Evolutionary conservation across 2,888 invertebrate species (phyloP), one percentile per base, ranked within the genome.

Genomic region (Eustalomyia histrio): DNA sequence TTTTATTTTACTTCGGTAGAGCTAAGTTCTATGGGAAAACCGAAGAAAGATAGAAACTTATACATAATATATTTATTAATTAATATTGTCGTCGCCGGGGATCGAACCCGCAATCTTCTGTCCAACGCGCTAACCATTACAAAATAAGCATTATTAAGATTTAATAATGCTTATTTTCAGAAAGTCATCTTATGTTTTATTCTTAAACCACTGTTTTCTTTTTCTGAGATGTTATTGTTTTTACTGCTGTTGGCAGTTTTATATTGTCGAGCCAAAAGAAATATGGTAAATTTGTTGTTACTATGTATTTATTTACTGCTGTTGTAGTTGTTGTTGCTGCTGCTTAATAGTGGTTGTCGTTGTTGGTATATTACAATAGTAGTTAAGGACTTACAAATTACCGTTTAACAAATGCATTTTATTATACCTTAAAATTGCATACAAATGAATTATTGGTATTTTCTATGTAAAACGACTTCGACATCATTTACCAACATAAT

Each of bases 321-420:
- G 64, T 10, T 24, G 43, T 57, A 29, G 53, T 50, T 33, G n/a
- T 35, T 64, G 35, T 58, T 61, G 53, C 55, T 57, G 52, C 24
- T 63, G 39, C 16, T 10, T 67, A 35, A 55, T 55, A 24, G 29
- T 43, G 52, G 60, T 29, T 39, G 12, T 53, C 14, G 61, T 43
- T 61, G 43, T 58, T 53, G 50, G 53, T 21, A n/a, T 64, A 64
- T 78, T 69, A n/a, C n/a, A n/a, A n/a, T n/a, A 52, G 68, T 52
- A 53, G 65, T 73, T 71, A 47, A 76, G 69, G 12, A 65, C 69
- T 76, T 58, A 63, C 80, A 76, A 80, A 72, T 76, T 72, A 58
- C 72, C 16, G 50, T 71, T 69, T 69, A 78, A 81, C 80, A 74
- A 76, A 81, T 81, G 80, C 80, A 78, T 81, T 81, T 81, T 78